Percentiles rank a stretch among this genome's conserved stretches.
phyloP scores from a whole-genome alignment of 2,888 invertebrate genomes.

The Machimus atricapillus region DNA sequence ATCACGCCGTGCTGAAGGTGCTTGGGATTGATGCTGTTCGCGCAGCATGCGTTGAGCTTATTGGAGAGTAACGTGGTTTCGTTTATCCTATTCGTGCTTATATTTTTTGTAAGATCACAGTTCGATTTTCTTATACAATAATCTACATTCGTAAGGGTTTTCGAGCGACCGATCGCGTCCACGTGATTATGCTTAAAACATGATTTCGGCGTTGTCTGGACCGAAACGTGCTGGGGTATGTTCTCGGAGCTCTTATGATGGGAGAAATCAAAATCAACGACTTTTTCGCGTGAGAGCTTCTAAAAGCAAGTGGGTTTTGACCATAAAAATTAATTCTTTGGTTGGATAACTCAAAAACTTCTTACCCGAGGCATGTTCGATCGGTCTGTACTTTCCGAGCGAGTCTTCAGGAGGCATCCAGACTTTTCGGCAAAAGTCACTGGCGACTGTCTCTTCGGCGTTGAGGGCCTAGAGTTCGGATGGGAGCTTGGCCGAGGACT shows the following conservation, averaged over 20 bases:
- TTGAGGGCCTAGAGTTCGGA: conserved; percentile 53
- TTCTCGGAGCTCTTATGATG: conserved; percentile 62
- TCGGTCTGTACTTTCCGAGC: conserved; percentile 59
- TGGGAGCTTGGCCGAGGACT: conserved; percentile 54
- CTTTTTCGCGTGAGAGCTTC: conserved; percentile 58
- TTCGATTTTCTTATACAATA: conserved; percentile 47
- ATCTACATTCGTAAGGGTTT: conserved; percentile 46
- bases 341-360: not conserved
- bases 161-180: conserved; percentile 50
- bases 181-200: conserved; percentile 60
- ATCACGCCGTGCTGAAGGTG: not conserved
- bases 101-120: conserved; percentile 49
- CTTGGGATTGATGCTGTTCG: not conserved
- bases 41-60: conserved; percentile 42
- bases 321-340: not conserved
- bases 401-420: conserved; percentile 50
- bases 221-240: conserved; percentile 47
- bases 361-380: conserved; percentile 50
- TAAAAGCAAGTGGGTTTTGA: conserved; percentile 27
- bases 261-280: conserved; percentile 64
- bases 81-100: conserved; percentile 45
- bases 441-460: conserved; percentile 52
- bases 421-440: conserved; percentile 44
- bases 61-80: conserved; percentile 38
- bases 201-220: conserved; percentile 54